Percentiles rank a stretch among this genome's conserved stretches.
phyloP scores from a whole-genome alignment of 2,797 vertebrate genomes.

The Mus minutoides region DNA sequence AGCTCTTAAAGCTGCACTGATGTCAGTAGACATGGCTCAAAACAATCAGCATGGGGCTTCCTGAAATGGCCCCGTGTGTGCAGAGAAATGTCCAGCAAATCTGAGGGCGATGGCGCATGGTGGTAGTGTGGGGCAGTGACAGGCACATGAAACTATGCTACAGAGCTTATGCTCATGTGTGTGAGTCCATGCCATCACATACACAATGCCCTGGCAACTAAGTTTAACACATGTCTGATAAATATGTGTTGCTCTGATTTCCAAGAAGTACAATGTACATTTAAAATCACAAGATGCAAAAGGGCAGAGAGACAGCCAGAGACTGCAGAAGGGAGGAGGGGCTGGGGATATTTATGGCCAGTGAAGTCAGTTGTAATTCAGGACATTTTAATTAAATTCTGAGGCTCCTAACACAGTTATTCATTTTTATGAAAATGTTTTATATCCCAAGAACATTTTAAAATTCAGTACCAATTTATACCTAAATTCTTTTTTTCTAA shows the following conservation, averaged over 20 bases:
- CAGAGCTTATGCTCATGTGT: too few species aligned
- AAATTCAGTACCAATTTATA: background rate
- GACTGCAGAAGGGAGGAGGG: background rate
- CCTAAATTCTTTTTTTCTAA: background rate
- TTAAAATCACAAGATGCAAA: slow-evolving; percentile 34
- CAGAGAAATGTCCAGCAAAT: background rate
- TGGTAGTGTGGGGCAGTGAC: background rate
- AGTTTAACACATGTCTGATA: background rate
- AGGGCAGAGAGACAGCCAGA: background rate
- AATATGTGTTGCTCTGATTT: slow-evolving; percentile 1
- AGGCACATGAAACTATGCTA: background rate
- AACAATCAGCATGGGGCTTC: background rate
- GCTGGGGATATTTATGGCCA: background rate
- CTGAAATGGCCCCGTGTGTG: background rate
- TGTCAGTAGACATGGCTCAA: background rate
- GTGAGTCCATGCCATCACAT: background rate
- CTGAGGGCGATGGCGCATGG: background rate
- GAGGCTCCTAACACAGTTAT: background rate
- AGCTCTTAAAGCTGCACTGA: slow-evolving; percentile 35
- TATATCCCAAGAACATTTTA: background rate
- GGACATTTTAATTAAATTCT: slow-evolving; percentile 59
- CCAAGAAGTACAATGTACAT: background rate
- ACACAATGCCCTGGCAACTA: background rate
- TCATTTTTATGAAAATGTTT: slow-evolving; percentile 62
- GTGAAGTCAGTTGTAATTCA: slow-evolving; percentile 44